phyloP scores from a whole-genome alignment of 1,140 invertebrate genomes.

The Bombus confusus region DNA sequence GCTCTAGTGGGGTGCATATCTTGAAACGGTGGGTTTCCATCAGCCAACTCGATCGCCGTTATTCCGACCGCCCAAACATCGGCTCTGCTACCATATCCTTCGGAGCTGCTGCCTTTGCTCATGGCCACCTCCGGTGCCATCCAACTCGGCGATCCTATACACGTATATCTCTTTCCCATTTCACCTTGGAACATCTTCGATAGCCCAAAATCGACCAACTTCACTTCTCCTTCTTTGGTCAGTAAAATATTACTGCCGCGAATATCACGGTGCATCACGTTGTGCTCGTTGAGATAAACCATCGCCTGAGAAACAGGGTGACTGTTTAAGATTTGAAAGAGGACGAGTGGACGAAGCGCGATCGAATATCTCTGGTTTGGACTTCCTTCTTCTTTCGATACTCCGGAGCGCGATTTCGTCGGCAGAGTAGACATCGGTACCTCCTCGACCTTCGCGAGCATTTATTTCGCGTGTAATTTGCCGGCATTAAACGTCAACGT shows the following conservation, averaged over 20 bases:
- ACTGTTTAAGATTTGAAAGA: background rate
- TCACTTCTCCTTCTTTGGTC: slow-evolving; percentile 92
- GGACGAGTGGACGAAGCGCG: background rate
- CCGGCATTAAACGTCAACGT: slow-evolving; percentile 80
- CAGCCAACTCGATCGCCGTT: slow-evolving; percentile 94
- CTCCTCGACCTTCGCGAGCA: slow-evolving; percentile 66
- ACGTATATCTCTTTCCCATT: slow-evolving; percentile 86
- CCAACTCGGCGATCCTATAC: slow-evolving; percentile 94
- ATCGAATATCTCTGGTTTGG: slow-evolving; percentile 23
- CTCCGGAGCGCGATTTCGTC: slow-evolving; percentile 19
- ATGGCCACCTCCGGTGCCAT: slow-evolving; percentile 94
- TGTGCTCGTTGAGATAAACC: slow-evolving; percentile 91
- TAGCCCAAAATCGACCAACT: slow-evolving; percentile 92
- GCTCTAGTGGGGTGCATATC: slow-evolving; percentile 94
- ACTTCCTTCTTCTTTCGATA: slow-evolving; percentile 41
- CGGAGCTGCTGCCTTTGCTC: slow-evolving; percentile 67
- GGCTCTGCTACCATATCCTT: slow-evolving; percentile 88
- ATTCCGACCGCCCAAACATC: slow-evolving; percentile 97
- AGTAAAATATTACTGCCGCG: slow-evolving; percentile 93
- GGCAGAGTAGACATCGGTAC: slow-evolving; percentile 48
- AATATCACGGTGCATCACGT: slow-evolving; percentile 94
- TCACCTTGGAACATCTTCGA: slow-evolving; percentile 90
- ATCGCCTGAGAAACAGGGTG: slow-evolving; percentile 84
- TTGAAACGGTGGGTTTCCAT: slow-evolving; percentile 92
- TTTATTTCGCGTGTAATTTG: slow-evolving; percentile 82